These are phyloP conservation scores for Eulithis prunata DNA, from an alignment of 2,888 invertebrate genomes.

Conservation along the genomic window DNA sequence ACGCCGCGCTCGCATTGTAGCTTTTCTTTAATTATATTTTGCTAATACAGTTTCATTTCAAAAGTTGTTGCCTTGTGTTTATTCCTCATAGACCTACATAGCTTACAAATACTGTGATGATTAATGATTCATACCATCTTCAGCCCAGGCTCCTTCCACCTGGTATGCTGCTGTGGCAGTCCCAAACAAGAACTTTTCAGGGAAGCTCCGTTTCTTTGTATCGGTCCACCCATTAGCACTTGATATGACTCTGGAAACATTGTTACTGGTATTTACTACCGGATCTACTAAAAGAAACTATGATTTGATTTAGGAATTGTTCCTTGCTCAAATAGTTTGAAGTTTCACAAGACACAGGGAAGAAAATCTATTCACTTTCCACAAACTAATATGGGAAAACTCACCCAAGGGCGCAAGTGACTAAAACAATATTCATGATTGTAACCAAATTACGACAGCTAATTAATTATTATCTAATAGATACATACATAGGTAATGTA, in stretches of 20 bases:
- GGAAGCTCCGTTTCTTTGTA: constrained; percentile 57
- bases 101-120: too few species aligned
- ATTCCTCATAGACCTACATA: too few species aligned
- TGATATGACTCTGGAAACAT: constrained; percentile 49
- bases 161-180: constrained; percentile 81
- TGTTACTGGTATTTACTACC: background rate
- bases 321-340: too few species aligned
- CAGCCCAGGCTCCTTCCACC: constrained; percentile 85
- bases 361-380: background rate
- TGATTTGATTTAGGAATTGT: too few species aligned
- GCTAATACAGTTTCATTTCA: too few species aligned
- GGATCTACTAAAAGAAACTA: too few species aligned
- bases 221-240: constrained; percentile 57
- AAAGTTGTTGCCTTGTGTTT: too few species aligned
- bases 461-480: background rate
- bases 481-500: background rate
- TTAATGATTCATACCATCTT: constrained; percentile 69
- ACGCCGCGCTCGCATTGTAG: too few species aligned
- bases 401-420: constrained; percentile 7
- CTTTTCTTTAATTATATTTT: too few species aligned
- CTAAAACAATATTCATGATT: constrained; percentile 2
- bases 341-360: too few species aligned
- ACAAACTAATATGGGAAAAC: background rate
- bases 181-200: constrained; percentile 66
- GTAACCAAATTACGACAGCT: background rate